These are phyloP conservation scores for Actinia tenebrosa DNA, from an alignment of 64 coral and sea anemone genomes.

Conservation along the genomic window DNA sequence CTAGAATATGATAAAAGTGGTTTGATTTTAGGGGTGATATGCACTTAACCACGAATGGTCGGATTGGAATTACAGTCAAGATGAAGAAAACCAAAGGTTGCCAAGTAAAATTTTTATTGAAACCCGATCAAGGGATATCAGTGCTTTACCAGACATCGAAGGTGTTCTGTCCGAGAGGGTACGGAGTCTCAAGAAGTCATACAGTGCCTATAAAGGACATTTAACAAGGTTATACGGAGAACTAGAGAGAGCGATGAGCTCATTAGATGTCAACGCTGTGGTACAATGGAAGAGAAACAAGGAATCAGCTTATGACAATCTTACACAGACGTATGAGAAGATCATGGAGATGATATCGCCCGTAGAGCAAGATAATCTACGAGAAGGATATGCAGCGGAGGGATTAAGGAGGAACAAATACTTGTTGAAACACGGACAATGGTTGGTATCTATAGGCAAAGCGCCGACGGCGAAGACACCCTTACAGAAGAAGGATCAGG, in stretches of 20 bases:
- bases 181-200: neutral
- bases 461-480: neutral
- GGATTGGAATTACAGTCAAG: neutral
- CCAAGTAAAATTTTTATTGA: neutral
- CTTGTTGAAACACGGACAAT: neutral
- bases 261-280: neutral
- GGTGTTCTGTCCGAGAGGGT: neutral
- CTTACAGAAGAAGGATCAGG: neutral
- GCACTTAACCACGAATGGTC: neutral
- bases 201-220: neutral
- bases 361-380: neutral
- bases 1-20: too few species aligned
- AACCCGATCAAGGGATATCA: neutral
- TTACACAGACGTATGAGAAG: neutral
- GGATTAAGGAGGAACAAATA: neutral
- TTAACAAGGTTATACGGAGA: constrained; percentile 4
- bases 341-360: neutral
- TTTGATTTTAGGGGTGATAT: too few species aligned
- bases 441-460: neutral
- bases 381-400: neutral
- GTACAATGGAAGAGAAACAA: neutral
- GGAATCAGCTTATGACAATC: neutral
- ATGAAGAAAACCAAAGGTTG: neutral
- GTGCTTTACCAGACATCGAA: neutral
- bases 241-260: neutral